phyloP scores from a whole-genome alignment of 2,888 invertebrate genomes.

The Trilocha varians region DNA sequence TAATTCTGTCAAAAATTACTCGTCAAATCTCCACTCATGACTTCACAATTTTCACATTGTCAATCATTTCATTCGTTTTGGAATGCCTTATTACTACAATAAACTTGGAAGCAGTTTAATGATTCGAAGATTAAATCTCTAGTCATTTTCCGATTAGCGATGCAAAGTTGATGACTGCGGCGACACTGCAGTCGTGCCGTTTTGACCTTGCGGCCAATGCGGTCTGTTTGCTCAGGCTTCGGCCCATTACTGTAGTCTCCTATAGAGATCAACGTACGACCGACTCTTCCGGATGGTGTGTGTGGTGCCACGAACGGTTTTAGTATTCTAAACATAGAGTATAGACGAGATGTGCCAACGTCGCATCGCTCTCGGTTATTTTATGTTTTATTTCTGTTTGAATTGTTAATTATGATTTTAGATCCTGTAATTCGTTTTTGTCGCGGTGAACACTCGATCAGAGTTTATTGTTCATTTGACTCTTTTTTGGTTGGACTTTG shows the following conservation, averaged over 20 bases:
- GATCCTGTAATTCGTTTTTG: too few relatives aligned
- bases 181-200: background rate
- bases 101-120: background rate
- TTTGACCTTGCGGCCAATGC: background rate
- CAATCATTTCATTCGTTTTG: too few relatives aligned
- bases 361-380: background rate
- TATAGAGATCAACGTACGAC: conserved; percentile 18
- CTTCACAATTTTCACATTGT: too few relatives aligned
- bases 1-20: too few relatives aligned
- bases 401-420: too few relatives aligned
- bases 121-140: background rate
- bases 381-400: background rate
- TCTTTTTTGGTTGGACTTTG: too few relatives aligned
- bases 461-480: too few relatives aligned
- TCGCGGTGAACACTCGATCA: too few relatives aligned
- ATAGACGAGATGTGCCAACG: background rate
- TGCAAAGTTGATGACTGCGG: background rate
- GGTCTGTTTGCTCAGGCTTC: background rate
- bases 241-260: too few relatives aligned
- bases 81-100: background rate
- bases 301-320: conserved; percentile 19
- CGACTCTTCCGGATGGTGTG: conserved; percentile 17
- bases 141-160: background rate
- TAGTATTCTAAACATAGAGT: conserved; percentile 29
- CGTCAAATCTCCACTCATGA: too few relatives aligned